These are phyloP conservation scores for Aphaenogaster ashmeadi DNA, from an alignment of 1,140 invertebrate genomes.

Conservation along the genomic window DNA sequence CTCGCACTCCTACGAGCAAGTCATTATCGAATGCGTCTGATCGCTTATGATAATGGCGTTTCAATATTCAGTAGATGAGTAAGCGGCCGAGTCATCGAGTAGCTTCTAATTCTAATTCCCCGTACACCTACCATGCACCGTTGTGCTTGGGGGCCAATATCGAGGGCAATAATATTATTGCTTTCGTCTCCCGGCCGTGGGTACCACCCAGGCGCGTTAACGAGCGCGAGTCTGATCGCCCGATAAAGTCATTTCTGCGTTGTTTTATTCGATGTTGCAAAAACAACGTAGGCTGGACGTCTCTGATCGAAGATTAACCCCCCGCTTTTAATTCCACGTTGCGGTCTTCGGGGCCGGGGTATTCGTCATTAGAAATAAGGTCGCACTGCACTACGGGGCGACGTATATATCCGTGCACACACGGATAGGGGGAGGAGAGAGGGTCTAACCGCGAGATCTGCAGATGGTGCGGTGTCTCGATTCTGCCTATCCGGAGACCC, in stretches of 20 bases:
- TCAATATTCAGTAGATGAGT: conserved; percentile 72
- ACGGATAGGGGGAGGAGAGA: neutral
- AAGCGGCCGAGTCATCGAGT: conserved; percentile 68
- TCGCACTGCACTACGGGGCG: neutral
- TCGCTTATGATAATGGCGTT: conserved; percentile 56
- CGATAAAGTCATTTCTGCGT: conserved; percentile 24
- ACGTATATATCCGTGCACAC: neutral
- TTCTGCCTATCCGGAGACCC: conserved; percentile 19
- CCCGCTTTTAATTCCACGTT: neutral
- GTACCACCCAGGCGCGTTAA: conserved; percentile 11
- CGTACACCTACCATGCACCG: conserved; percentile 56
- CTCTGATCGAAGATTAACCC: conserved; percentile 1
- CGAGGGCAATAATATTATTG: conserved; percentile 53
- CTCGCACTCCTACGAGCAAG: conserved; percentile 17
- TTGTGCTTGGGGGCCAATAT: conserved; percentile 41
- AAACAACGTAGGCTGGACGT: neutral
- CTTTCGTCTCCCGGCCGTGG: neutral
- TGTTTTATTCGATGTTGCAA: conserved; percentile 18
- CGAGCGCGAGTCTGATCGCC: neutral
- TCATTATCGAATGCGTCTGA: conserved; percentile 55
- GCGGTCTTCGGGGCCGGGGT: neutral
- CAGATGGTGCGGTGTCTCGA: conserved; percentile 31
- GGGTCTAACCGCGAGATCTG: conserved; percentile 30
- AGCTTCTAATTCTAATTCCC: conserved; percentile 67
- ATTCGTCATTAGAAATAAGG: conserved; percentile 41